These are phyloP conservation scores for Tyrophagus putrescentiae DNA, from an alignment of 1,140 invertebrate genomes.

Conservation along the genomic window DNA sequence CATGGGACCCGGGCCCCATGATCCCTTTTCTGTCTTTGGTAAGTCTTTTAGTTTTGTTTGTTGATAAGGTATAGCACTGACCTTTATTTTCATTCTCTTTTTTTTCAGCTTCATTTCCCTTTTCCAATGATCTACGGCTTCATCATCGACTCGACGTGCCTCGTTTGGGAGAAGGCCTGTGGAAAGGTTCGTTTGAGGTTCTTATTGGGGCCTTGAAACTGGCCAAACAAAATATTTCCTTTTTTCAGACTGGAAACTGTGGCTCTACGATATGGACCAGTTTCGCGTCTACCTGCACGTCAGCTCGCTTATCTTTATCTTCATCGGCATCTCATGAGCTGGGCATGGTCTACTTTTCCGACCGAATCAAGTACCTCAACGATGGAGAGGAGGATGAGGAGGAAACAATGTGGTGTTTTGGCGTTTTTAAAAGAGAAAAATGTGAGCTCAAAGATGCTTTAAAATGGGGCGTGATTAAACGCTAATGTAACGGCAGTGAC, in stretches of 20 bases:
- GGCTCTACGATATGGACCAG: conserved; percentile 31
- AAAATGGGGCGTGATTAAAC: no score
- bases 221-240: no score
- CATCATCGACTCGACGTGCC: conserved; percentile 31
- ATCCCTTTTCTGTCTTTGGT: conserved; percentile 27
- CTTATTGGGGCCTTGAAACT: no score
- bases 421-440: no score
- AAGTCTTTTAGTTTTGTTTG: conserved; percentile 3
- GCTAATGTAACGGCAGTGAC: no score
- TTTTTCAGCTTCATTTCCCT: conserved; percentile 30
- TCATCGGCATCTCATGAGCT: conserved; percentile 25
- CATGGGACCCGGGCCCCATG: conserved; percentile 29
- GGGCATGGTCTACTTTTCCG: conserved; percentile 18
- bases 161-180: conserved; percentile 30
- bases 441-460: no score
- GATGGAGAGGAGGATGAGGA: conserved; percentile 24
- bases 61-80: not conserved
- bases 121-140: conserved; percentile 32
- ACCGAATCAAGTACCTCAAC: conserved; percentile 25
- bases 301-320: conserved; percentile 23
- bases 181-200: no score
- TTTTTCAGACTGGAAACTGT: conserved; percentile 32
- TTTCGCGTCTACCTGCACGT: conserved; percentile 28
- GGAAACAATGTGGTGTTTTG: not conserved
- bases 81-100: not conserved